Conservation (phyloP, 2,888 invertebrate species). For the Timema podura region DNA sequence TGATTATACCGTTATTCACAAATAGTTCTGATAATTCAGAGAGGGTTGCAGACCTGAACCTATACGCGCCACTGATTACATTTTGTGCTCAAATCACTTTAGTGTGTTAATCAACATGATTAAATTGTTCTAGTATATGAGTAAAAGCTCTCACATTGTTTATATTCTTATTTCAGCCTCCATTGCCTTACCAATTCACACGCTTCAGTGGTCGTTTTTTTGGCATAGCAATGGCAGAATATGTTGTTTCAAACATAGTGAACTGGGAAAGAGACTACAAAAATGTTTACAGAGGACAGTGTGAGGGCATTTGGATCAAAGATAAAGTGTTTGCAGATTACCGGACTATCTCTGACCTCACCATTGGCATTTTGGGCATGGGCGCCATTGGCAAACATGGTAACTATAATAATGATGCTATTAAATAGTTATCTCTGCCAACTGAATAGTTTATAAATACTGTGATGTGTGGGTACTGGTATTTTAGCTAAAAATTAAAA, state of each 20-base stretch:
- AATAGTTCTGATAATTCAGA: too few species aligned
- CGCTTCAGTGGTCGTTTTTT: constrained; percentile 47
- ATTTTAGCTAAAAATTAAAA: background rate
- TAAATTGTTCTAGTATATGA: too few species aligned
- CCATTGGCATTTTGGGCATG: constrained; percentile 52
- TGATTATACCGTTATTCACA: too few species aligned
- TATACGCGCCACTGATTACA: too few species aligned
- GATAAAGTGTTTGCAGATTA: constrained; percentile 42
- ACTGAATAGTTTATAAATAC: too few species aligned
- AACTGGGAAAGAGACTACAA: constrained; percentile 48
- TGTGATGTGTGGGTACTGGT: background rate
- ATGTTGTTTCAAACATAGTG: constrained; percentile 48
- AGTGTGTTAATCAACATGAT: too few species aligned
- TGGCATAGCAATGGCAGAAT: constrained; percentile 50
- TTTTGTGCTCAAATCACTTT: too few species aligned
- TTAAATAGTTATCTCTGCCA: background rate
- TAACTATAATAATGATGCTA: constrained; percentile 35
- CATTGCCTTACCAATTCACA: constrained; percentile 40
- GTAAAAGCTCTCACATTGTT: constrained; percentile 15
- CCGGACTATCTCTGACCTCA: constrained; percentile 47
- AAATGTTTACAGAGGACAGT: constrained; percentile 43
- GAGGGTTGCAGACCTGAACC: too few species aligned
- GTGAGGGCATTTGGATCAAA: constrained; percentile 39
- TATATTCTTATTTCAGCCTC: constrained; percentile 21
- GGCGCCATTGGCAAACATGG: constrained; percentile 52